These are phyloP conservation scores for Choristoneura rosaceana DNA, from an alignment of 2,888 invertebrate genomes.

Conservation along the genomic window DNA sequence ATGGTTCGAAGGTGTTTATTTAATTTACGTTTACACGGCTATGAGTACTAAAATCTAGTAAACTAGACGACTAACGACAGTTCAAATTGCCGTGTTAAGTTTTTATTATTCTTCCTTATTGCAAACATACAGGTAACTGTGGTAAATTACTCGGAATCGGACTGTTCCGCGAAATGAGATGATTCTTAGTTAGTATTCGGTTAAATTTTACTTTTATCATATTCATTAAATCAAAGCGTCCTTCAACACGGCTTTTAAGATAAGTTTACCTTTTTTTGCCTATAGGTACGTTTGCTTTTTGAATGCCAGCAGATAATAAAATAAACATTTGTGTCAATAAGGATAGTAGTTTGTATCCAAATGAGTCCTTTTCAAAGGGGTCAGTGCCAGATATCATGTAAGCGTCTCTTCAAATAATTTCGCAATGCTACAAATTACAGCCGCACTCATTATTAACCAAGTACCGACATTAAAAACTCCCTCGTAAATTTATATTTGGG, in stretches of 20 bases:
- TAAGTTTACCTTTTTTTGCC: not conserved
- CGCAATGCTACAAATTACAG: conserved; percentile 34
- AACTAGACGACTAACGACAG: conserved; percentile 23
- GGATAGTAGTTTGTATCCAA: not conserved
- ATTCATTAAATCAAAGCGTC: conserved; percentile 20
- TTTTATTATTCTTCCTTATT: conserved; percentile 34
- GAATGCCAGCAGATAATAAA: not conserved
- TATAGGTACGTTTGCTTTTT: not conserved
- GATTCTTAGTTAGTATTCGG: conserved; percentile 9
- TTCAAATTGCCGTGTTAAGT: conserved; percentile 6
- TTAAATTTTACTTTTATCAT: conserved; percentile 15
- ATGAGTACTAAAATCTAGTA: conserved; percentile 18
- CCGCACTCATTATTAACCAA: conserved; percentile 52
- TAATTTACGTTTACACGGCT: conserved; percentile 26
- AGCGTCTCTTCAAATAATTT: conserved; percentile 2
- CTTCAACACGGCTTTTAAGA: conserved; percentile 10
- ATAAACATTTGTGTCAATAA: not conserved
- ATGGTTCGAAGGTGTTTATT: conserved; percentile 32
- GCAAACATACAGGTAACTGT: conserved; percentile 28
- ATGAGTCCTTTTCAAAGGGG: not conserved
- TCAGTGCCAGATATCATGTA: not conserved
- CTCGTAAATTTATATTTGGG: conserved; percentile 59
- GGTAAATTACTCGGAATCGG: conserved; percentile 2
- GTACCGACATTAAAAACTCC: conserved; percentile 62
- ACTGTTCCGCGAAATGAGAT: conserved; percentile 29